Percentiles rank a stretch among this genome's conserved stretches.
These are phyloP conservation scores for Lordiphosa mommai DNA, from an alignment of 1,140 invertebrate species.

Conservation along the genomic window DNA sequence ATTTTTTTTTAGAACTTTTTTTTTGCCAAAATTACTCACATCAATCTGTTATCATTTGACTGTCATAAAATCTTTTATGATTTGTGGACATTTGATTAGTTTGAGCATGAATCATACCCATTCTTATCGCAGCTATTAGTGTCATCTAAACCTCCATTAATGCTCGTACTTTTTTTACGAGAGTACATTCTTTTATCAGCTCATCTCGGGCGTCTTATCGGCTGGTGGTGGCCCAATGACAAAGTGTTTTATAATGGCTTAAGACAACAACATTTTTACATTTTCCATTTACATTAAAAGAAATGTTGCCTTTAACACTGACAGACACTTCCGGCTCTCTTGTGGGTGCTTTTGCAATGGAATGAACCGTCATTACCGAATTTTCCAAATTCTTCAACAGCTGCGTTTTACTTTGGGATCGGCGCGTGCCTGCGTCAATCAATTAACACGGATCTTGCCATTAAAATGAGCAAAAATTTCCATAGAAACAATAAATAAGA, in stretches of 20 bases:
- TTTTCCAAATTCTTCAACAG: constrained; percentile 10
- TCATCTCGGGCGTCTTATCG: background rate
- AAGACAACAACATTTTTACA: background rate
- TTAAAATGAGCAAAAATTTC: constrained; percentile 18
- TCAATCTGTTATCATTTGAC: background rate
- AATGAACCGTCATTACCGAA: background rate
- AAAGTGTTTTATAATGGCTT: constrained; percentile 2
- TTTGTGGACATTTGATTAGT: background rate
- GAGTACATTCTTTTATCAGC: background rate
- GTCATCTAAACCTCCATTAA: background rate
- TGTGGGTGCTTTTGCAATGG: background rate
- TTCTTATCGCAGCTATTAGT: background rate
- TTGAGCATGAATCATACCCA: background rate
- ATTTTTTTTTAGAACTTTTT: background rate
- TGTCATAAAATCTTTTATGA: background rate
- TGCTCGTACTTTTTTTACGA: background rate
- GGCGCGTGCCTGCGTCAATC: constrained; percentile 25
- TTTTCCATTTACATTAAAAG: background rate
- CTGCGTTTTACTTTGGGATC: background rate
- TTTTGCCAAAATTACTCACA: background rate
- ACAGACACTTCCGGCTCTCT: constrained; percentile 34
- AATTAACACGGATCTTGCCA: constrained; percentile 29
- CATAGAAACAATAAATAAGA: constrained; percentile 12
- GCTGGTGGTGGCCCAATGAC: background rate
- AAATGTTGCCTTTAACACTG: constrained; percentile 24